A percentile compares a stretch with the other conserved stretches of the same genome.
phyloP scores from a whole-genome alignment of 2,888 invertebrate genomes.

The Drosophila multiciliata region DNA sequence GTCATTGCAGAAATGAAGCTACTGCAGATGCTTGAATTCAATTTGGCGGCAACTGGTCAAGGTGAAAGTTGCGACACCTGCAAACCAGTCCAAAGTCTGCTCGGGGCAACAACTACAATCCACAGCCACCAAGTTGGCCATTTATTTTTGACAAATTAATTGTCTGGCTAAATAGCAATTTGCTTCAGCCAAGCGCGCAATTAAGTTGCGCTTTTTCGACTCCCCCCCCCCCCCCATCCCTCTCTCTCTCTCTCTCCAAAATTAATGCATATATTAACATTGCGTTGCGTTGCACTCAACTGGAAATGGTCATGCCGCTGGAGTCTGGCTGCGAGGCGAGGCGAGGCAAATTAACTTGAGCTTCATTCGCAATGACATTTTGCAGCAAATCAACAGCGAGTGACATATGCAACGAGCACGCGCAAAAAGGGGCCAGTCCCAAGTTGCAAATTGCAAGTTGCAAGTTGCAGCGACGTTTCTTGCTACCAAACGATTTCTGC shows the following conservation, averaged over 20 bases:
- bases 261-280: conserved; percentile 66
- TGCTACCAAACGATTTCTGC: conserved; percentile 76
- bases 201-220: conserved; percentile 56
- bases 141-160: conserved; percentile 76
- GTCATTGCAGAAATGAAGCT: conserved; percentile 43
- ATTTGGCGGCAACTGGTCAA: conserved; percentile 75
- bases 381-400: conserved; percentile 46
- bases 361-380: conserved; percentile 66
- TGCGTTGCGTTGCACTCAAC: conserved; percentile 55
- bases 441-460: conserved; percentile 11
- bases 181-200: conserved; percentile 48
- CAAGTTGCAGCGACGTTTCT: conserved; percentile 30
- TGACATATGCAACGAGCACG: conserved; percentile 32
- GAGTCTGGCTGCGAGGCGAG: conserved; percentile 6
- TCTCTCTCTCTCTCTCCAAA: conserved; percentile 37
- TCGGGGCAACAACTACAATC: conserved; percentile 18
- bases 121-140: conserved; percentile 29
- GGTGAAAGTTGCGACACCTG: conserved; percentile 82
- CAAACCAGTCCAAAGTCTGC: conserved; percentile 46
- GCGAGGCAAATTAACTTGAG: conserved; percentile 62
- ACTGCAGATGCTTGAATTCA: conserved; percentile 25
- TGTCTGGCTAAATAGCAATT: conserved; percentile 72
- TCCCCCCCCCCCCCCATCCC: not conserved
- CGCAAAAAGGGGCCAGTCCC: not conserved
- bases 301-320: conserved; percentile 40